Evolutionary conservation across 2,888 invertebrate genomes (phyloP).

Genomic region (Nomada lathburiana): DNA sequence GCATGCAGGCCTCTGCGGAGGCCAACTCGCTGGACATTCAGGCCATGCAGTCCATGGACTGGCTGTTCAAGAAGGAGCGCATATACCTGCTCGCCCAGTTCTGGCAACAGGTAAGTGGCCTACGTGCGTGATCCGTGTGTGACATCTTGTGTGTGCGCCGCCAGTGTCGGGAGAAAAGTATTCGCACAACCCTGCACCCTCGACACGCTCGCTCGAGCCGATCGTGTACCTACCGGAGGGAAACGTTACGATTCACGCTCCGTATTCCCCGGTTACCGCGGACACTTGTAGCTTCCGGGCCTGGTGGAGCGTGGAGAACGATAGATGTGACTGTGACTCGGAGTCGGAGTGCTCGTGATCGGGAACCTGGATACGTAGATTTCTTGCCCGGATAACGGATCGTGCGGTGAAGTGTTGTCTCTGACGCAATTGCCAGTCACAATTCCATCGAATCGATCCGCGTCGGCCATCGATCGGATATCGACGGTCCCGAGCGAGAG

Average conservation of each 20-base stretch:
- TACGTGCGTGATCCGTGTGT: conserved; percentile 5
- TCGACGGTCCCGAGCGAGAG: too few relatives aligned
- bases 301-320: conserved; percentile 17
- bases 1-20: conserved; percentile 89
- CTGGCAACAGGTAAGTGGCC: conserved; percentile 95
- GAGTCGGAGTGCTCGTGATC: conserved; percentile 8
- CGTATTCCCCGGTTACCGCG: conserved; percentile 30
- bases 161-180: conserved; percentile 11
- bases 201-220: conserved; percentile 13
- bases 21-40: conserved; percentile 95
- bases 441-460: too few relatives aligned
- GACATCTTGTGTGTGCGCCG: neutral
- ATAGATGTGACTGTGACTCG: conserved; percentile 35
- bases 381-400: neutral
- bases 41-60: conserved; percentile 98
- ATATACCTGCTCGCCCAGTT: conserved; percentile 97
- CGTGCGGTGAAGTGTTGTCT: neutral
- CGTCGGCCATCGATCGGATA: too few relatives aligned
- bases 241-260: conserved; percentile 15
- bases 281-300: conserved; percentile 52
- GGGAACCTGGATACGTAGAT: neutral
- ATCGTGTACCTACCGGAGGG: conserved; percentile 14
- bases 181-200: conserved; percentile 30
- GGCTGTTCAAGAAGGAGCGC: conserved; percentile 98
- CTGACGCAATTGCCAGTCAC: too few relatives aligned